Evolutionary conservation across 2,888 invertebrate species (phyloP), one percentile per base, ranked within the genome.

Genomic region (Miltochrista miniata): DNA sequence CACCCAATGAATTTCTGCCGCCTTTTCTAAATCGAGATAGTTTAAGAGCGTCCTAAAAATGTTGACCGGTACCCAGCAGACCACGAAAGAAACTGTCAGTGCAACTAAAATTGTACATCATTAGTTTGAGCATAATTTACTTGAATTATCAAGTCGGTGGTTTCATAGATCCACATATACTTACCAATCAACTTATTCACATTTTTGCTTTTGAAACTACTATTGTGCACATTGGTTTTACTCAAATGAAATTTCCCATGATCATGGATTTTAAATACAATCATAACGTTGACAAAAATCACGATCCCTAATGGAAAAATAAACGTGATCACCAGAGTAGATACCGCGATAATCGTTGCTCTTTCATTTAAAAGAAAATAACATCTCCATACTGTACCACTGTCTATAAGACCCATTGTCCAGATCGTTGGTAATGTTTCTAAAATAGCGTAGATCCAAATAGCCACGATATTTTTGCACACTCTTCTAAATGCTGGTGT

Each of bases 41-140:
- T 78, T 76, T 48, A 83, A 63, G 7, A 82, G 36, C 15, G 81
- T 61, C 33, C 84, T 67, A 44, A 84, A 51, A 8, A 61, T 56
- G 66, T 84, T 87, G 68, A 76, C 86, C 29, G 89, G 89, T 45
- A 86, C 61, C 89, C 89, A 89, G 72, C 88, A 89, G 15, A 85
- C 68, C 59, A 89, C 63, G 67, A 88, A 89, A 7, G 88, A 87
- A 59, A 83, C 63, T 69, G 88, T 87, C 74, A 89, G 70, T 45
- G 84, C 85, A 76, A 84, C 89, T 89, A 76, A 70, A 83, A 51
- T 58, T 56, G 12, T 44, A 12, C 0, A 24, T 1, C 3, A 10
- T 43, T 33, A 18, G 33, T 14, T 18, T 18, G 8, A 18, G 12
- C 10, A 15, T 18, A 7, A 8, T 1, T 33, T 18, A 31, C n/a